A percentile compares a stretch with the other conserved stretches of the same genome.
These are phyloP conservation scores for Cancer borealis DNA, from an alignment of 2,888 invertebrate species.

Conservation along the genomic window DNA sequence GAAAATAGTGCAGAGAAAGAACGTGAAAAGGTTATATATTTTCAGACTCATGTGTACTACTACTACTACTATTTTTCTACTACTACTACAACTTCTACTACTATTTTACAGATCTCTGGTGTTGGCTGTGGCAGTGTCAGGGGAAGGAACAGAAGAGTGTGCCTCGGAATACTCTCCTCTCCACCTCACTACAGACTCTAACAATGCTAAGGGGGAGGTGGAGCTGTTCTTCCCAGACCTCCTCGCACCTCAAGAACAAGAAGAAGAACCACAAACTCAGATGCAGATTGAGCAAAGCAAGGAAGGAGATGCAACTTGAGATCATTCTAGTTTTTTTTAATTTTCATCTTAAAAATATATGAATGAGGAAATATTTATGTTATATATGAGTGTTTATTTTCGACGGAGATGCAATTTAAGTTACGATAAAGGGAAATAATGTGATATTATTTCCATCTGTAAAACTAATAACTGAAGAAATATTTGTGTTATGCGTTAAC, in stretches of 20 bases:
- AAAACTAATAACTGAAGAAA: too few species aligned
- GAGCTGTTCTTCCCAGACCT: slow-evolving; percentile 75
- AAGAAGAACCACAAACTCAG: slow-evolving; percentile 75
- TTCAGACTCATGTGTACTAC: background rate
- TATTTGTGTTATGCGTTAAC: too few species aligned
- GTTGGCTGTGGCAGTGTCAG: slow-evolving; percentile 69
- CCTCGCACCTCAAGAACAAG: slow-evolving; percentile 59
- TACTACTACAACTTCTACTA: too few species aligned
- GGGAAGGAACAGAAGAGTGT: slow-evolving; percentile 62
- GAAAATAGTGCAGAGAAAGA: background rate
- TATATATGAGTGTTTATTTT: too few species aligned
- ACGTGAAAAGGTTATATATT: background rate
- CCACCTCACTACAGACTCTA: slow-evolving; percentile 65
- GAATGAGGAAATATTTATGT: too few species aligned
- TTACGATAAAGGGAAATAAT: too few species aligned
- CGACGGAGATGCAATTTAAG: too few species aligned
- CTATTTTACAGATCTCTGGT: slow-evolving; percentile 54
- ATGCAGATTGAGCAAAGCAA: slow-evolving; percentile 76
- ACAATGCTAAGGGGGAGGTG: slow-evolving; percentile 65
- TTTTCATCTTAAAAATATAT: too few species aligned
- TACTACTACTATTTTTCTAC: too few species aligned
- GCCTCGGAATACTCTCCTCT: slow-evolving; percentile 59
- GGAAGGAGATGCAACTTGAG: slow-evolving; percentile 60
- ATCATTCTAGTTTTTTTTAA: too few species aligned
- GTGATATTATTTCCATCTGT: too few species aligned